These are phyloP conservation scores for Drosophila neonasuta DNA, from an alignment of 2,888 invertebrate genomes.

Conservation along the genomic window DNA sequence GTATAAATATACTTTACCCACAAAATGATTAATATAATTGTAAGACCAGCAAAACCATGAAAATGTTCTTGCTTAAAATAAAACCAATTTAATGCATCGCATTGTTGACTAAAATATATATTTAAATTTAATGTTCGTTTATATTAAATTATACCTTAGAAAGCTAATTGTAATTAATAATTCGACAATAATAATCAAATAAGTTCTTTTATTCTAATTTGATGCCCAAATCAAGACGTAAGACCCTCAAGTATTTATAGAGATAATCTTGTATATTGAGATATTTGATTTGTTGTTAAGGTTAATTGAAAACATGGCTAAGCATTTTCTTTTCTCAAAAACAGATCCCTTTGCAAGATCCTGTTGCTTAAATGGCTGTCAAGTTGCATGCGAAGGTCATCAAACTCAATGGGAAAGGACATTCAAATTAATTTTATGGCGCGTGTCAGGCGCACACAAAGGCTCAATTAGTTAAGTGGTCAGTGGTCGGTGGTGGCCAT, in stretches of 20 bases:
- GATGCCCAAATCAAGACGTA: neutral
- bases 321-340: neutral
- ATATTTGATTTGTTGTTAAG: neutral
- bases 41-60: too few species aligned
- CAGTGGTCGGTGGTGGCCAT: conserved; percentile 52
- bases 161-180: too few species aligned
- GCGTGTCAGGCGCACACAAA: conserved; percentile 72
- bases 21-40: too few species aligned
- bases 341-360: conserved; percentile 9
- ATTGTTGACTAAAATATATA: too few species aligned
- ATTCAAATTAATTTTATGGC: conserved; percentile 68
- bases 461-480: conserved; percentile 74
- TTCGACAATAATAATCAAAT: too few species aligned
- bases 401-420: conserved; percentile 26
- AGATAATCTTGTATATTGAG: neutral
- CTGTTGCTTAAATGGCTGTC: neutral
- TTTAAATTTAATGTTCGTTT: too few species aligned
- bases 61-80: too few species aligned
- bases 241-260: neutral
- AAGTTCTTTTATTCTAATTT: too few species aligned
- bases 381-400: conserved; percentile 29
- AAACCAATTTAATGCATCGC: too few species aligned
- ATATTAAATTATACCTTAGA: too few species aligned
- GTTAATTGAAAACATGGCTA: neutral
- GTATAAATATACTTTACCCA: too few species aligned